Conservation (phyloP, 2,888 invertebrate species). For the Stegana nigrithorax region DNA sequence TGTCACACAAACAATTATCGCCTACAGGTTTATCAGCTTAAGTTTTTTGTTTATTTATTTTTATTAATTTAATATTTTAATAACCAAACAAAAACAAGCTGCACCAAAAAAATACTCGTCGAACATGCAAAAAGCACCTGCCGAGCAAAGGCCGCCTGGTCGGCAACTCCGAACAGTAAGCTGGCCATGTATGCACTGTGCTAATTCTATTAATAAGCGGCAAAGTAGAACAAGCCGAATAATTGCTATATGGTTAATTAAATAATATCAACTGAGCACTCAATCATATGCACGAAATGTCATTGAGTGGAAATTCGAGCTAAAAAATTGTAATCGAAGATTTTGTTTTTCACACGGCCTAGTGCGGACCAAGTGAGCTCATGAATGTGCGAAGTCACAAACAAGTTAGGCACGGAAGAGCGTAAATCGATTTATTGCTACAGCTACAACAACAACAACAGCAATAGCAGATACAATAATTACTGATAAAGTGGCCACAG, state of each 20-base stretch:
- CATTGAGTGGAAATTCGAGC: constrained; percentile 3
- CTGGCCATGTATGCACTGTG: too few species aligned
- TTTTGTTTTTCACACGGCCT: too few species aligned
- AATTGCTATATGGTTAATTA: not conserved
- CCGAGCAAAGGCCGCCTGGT: too few species aligned
- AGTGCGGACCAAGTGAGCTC: too few species aligned
- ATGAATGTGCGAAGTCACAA: not conserved
- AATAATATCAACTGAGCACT: not conserved
- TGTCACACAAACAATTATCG: too few species aligned
- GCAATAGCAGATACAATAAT: not conserved
- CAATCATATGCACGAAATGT: not conserved
- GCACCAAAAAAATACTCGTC: too few species aligned
- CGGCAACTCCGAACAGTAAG: too few species aligned
- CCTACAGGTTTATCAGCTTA: too few species aligned
- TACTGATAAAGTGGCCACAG: not conserved
- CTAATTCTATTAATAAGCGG: too few species aligned
- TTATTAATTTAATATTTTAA: too few species aligned
- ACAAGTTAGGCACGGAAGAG: not conserved
- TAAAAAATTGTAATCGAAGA: not conserved
- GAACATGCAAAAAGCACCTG: too few species aligned
- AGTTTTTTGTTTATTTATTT: too few species aligned
- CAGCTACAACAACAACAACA: not conserved
- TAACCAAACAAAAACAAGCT: not conserved
- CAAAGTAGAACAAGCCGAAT: not conserved
- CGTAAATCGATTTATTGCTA: not conserved